Percentiles rank a stretch among this genome's conserved stretches.
Conservation (phyloP, 64 coral and sea anemone genomes). For the Porites australiensis region DNA sequence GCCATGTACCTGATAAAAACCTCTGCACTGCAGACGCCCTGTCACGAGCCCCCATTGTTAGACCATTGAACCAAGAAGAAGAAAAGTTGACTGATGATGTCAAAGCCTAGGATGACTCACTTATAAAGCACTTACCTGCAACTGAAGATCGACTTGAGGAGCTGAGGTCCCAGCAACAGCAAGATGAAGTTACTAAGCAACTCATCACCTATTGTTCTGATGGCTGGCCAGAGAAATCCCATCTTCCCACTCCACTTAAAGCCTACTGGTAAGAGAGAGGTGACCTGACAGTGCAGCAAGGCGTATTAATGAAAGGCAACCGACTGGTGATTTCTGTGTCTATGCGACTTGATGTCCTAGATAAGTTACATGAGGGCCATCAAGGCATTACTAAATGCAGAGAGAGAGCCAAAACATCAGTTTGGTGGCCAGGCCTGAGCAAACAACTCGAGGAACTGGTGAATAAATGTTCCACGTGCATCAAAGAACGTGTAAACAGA, state of each 20-base stretch:
- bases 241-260: neutral
- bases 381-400: conserved; percentile 18
- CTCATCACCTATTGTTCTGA: neutral
- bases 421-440: conserved; percentile 36
- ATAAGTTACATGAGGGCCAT: conserved; percentile 14
- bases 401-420: neutral
- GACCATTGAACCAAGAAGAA: conserved; percentile 1
- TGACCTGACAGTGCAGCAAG: neutral
- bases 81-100: conserved; percentile 17
- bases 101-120: conserved; percentile 1
- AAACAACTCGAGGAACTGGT: neutral
- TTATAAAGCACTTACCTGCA: conserved; percentile 19
- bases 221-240: conserved; percentile 24
- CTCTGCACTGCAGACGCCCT: conserved; percentile 49
- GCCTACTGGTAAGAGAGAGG: conserved; percentile 22
- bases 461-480: neutral
- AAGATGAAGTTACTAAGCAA: conserved; percentile 2
- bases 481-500: neutral
- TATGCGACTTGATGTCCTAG: neutral
- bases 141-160: conserved; percentile 25
- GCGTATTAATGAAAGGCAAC: conserved; percentile 27
- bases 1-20: conserved; percentile 57
- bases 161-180: neutral
- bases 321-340: neutral
- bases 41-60: conserved; percentile 9